Base-by-base conservation (phyloP, 2,888 invertebrate species). In the Aphodius granarius region DNA sequence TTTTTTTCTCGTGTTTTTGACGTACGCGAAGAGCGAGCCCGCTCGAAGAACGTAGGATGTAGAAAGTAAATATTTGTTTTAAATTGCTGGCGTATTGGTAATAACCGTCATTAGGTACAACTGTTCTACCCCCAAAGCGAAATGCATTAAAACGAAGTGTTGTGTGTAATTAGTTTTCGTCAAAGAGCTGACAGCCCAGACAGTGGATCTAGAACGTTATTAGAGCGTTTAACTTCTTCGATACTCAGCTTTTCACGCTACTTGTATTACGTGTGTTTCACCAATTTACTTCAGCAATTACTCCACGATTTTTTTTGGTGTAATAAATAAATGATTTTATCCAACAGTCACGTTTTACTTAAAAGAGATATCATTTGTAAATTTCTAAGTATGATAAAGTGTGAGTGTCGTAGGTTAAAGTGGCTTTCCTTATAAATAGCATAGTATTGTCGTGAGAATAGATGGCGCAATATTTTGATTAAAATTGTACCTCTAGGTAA, bases 401-500 rank as follows among this genome's bases (percentile, higher is more conserved):
- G 13, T 43, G 6, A 43, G 13, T 43, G 43, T 13, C 43, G 13
- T 43, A 23, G 5, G 23, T 6, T 23, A 43, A 43, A 13, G 6
- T 43, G 13, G 9, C 43, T 43, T 43, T 43, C 43, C 43, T 9
- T 6, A 43, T 13, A 43, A 43, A 65, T 65, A 19, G 19, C 65
- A 65, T 65, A 15, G n/a, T 15, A 65, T 18, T 19, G 16, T 65
- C 6, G n/a, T n/a, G 22, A 68, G 19, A 68, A 18, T 68, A 20
- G 19, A 3, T 68, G n/a, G 68, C 18, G 22, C 68, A 68, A 20
- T 68, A 20, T 68, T 68, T 68, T 68, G 68, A 68, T 68, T 68
- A 20, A 20, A 19, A 20, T 20, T 66, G 66, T n/a, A 43, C 43
- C 43, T n/a, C n/a, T 43, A 43, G 13, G 43, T 43, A 43, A 43